Evolutionary conservation across 2,888 invertebrate genomes (phyloP).

Genomic region (Hololepta plana): DNA sequence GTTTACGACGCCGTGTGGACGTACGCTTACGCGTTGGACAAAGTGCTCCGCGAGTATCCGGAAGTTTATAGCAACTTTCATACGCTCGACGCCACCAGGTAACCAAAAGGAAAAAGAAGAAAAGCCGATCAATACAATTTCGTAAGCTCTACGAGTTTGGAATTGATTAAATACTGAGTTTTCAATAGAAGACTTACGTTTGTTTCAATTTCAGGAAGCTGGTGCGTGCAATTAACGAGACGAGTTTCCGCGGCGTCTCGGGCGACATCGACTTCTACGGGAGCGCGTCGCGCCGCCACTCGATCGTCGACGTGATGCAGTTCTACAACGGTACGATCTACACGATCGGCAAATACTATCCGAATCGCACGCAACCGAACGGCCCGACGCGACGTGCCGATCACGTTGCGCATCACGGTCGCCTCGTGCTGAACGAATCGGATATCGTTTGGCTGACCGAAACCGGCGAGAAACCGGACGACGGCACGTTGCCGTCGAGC

Average conservation of each 20-base stretch:
- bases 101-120: slow-evolving; percentile 14
- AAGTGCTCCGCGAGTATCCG: slow-evolving; percentile 40
- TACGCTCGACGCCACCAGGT: slow-evolving; percentile 31
- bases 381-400: slow-evolving; percentile 34
- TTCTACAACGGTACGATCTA: slow-evolving; percentile 32
- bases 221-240: slow-evolving; percentile 40
- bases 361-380: slow-evolving; percentile 31
- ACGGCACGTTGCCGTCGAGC: slow-evolving; percentile 9
- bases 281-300: slow-evolving; percentile 43
- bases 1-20: slow-evolving; percentile 74
- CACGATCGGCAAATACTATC: slow-evolving; percentile 38
- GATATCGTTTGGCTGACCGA: slow-evolving; percentile 45
- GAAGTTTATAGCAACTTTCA: slow-evolving; percentile 36
- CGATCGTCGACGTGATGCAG: slow-evolving; percentile 40
- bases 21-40: slow-evolving; percentile 51
- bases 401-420: slow-evolving; percentile 31
- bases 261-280: slow-evolving; percentile 51
- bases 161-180: too few relatives aligned
- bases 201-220: slow-evolving; percentile 28
- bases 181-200: too few relatives aligned
- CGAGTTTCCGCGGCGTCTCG: slow-evolving; percentile 56
- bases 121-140: too few relatives aligned
- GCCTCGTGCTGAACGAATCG: slow-evolving; percentile 32
- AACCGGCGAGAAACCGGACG: slow-evolving; percentile 12
- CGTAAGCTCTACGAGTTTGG: too few relatives aligned